Conservation (phyloP, 1,140 invertebrate species). For the Drusus annulatus region DNA sequence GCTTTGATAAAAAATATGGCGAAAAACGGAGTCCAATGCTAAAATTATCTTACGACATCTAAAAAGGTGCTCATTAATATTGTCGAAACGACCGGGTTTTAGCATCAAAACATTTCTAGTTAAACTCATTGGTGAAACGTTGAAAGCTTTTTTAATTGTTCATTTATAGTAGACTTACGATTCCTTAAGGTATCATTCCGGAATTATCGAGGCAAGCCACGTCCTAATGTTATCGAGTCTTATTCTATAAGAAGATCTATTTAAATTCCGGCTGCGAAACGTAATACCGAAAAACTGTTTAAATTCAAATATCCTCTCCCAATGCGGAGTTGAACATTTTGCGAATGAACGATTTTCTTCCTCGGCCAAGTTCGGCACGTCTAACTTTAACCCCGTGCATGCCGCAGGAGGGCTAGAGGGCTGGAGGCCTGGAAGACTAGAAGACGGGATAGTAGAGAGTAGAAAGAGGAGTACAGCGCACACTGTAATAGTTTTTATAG, state of each 20-base stretch:
- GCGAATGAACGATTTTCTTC: conserved; percentile 39
- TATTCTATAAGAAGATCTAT: conserved; percentile 42
- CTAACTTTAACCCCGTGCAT: conserved; percentile 11
- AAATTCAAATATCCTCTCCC: conserved; percentile 33
- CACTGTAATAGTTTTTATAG: too few relatives aligned
- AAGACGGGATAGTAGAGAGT: too few relatives aligned
- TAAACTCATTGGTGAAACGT: neutral
- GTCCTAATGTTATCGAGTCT: conserved; percentile 34
- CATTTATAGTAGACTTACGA: conserved; percentile 22
- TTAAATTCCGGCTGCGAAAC: conserved; percentile 31
- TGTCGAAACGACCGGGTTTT: neutral
- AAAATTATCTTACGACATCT: too few relatives aligned
- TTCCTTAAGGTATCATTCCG: conserved; percentile 12
- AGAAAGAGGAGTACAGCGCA: too few relatives aligned
- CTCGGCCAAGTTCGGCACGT: conserved; percentile 35
- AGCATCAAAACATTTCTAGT: neutral
- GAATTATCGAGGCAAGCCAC: conserved; percentile 23
- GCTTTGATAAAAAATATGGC: too few relatives aligned
- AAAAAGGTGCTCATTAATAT: too few relatives aligned
- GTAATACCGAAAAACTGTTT: conserved; percentile 43
- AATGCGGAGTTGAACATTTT: conserved; percentile 33
- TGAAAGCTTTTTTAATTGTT: conserved; percentile 26
- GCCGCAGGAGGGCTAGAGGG: neutral
- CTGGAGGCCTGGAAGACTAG: too few relatives aligned
- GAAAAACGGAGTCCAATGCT: too few relatives aligned